Evolutionary conservation across 2,797 vertebrate genomes (phyloP), one percentile per base, ranked within the genome.

Genomic region (Taeniopygia guttata): DNA sequence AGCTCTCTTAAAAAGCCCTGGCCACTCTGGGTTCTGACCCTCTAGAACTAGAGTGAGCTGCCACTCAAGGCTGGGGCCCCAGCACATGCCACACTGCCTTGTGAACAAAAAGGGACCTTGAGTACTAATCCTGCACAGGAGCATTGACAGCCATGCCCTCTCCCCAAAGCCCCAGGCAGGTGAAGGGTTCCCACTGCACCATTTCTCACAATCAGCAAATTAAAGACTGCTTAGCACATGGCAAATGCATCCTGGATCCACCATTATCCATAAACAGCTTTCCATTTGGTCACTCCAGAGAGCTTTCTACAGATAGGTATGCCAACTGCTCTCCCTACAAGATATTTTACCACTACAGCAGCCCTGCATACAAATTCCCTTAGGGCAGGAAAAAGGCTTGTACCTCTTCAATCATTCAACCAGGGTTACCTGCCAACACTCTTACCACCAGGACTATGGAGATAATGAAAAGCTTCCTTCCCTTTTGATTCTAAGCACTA

Each of bases 31-130:
- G 52, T 56, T 79, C 46, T 80, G 56, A 67, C 18, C 32, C 45
- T 55, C 38, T 38, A 40, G 36, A 72, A 70, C 9, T 15, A 4
- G 10, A 64, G n/a, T 11, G 29, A 63, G 40, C 36, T 34, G 30
- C 45, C 55, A 40, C 52, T 83, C 10, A 12, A 42, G 45, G 23
- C 13, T 13, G 3, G 43, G 51, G 42, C 29, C 38, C 34, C 34
- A 86, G 52, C 43, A 68, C 48, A 70, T 4, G 12, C 25, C 30
- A n/a, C 15, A 23, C 27, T 40, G 36, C 23, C 7, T 0, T 11
- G 51, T 6, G 7, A 90, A 75, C 45, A 74, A 16, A 60, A 26
- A 1, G 5, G 3, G 2, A 58, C 29, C 56, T 42, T 0, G 0
- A 81, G 8, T 17, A 36, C 59, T 8, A 42, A 38, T 42, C 32